A percentile compares a stretch with the other conserved stretches of the same genome.
Conservation (phyloP, 2,797 vertebrate species). For the Clarias platycephalus region DNA sequence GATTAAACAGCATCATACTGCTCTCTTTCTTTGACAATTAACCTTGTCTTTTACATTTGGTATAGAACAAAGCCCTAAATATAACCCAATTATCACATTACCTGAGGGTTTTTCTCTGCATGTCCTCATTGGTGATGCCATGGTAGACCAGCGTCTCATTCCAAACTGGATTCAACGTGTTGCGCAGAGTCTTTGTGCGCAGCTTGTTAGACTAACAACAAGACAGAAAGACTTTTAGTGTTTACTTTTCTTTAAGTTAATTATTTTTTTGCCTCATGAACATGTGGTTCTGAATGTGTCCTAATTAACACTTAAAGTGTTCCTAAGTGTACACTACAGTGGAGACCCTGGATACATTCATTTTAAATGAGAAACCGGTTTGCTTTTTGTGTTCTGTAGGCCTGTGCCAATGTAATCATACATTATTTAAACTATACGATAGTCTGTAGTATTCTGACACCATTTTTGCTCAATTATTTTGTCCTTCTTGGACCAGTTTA, state of each 20-base stretch:
- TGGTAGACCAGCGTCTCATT: slow-evolving; percentile 91
- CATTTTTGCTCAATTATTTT: neutral
- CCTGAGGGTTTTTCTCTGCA: slow-evolving; percentile 92
- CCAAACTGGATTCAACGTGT: slow-evolving; percentile 80
- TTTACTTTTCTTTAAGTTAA: neutral
- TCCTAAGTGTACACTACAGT: neutral
- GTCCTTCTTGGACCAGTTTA: neutral
- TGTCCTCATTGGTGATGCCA: slow-evolving; percentile 91
- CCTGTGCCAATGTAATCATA: neutral
- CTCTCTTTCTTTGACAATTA: slow-evolving; percentile 17
- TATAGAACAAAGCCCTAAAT: slow-evolving; percentile 13
- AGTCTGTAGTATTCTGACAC: neutral
- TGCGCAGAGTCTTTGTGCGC: slow-evolving; percentile 89
- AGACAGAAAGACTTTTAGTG: neutral
- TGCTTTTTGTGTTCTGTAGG: neutral
- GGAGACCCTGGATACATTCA: neutral
- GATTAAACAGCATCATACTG: neutral
- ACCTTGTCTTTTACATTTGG: slow-evolving; percentile 10
- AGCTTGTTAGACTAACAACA: slow-evolving; percentile 87
- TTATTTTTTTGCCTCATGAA: neutral
- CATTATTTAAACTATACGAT: neutral
- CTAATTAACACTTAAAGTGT: neutral
- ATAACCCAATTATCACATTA: slow-evolving; percentile 42
- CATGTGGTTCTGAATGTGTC: neutral
- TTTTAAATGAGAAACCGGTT: neutral